phyloP scores from a whole-genome alignment of 2,113 vertebrate species.

The Podarcis raffonei region DNA sequence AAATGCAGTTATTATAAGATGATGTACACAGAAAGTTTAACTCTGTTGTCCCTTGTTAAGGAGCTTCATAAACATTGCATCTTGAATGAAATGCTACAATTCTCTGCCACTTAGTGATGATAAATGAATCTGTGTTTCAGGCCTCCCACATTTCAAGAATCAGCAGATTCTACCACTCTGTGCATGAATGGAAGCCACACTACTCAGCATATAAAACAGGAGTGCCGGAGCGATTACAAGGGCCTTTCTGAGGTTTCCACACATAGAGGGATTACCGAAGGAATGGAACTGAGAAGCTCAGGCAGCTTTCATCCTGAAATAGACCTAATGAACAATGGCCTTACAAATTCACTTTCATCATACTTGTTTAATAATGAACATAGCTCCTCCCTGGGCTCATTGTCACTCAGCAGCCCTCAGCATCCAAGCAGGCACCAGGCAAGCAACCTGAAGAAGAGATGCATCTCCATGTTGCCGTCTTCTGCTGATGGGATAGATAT shows the following conservation, averaged over 20 bases:
- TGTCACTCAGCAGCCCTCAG: conserved; percentile 81
- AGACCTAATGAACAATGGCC: conserved; percentile 74
- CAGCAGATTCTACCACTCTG: conserved; percentile 72
- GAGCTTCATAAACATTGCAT: conserved; percentile 26
- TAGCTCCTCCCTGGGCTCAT: conserved; percentile 83
- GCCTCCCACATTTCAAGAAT: conserved; percentile 76
- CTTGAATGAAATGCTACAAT: conserved; percentile 48
- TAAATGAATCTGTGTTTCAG: conserved; percentile 76
- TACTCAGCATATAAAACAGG: conserved; percentile 90
- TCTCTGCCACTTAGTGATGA: conserved; percentile 19
- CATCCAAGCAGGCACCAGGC: conserved; percentile 85
- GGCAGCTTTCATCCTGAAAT: conserved; percentile 70
- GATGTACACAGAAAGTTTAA: neutral
- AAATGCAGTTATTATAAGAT: conserved; percentile 22
- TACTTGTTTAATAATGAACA: conserved; percentile 92
- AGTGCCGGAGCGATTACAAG: conserved; percentile 83
- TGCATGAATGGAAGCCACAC: conserved; percentile 73
- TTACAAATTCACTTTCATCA: conserved; percentile 79
- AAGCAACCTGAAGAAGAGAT: conserved; percentile 83
- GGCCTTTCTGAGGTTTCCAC: conserved; percentile 68
- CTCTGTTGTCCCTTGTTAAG: neutral
- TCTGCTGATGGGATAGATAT: conserved; percentile 82
- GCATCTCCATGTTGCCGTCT: conserved; percentile 79
- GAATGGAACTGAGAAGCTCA: conserved; percentile 68
- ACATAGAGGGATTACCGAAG: conserved; percentile 72